phyloP scores from a whole-genome alignment of 2,888 invertebrate genomes.

The Idaea biselata region DNA sequence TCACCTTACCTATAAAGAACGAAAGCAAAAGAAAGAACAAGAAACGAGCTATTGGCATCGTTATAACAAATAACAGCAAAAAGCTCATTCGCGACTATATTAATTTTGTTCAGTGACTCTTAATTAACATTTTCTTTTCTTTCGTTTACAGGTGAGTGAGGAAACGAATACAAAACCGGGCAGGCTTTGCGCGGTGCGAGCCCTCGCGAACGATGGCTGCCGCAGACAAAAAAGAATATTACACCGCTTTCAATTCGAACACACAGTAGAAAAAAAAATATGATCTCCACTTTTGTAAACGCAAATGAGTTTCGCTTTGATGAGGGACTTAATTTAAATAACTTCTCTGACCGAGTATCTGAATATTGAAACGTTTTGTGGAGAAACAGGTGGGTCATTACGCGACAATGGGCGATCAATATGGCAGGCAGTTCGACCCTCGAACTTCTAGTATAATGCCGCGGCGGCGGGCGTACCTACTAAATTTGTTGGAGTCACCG shows the following conservation, averaged over 20 bases:
- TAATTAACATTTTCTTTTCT: conserved; percentile 80
- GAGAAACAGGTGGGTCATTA: conserved; percentile 42
- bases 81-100: conserved; percentile 69
- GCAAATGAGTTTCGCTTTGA: conserved; percentile 75
- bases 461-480: conserved; percentile 9
- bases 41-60: conserved; percentile 47
- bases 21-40: conserved; percentile 38
- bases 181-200: conserved; percentile 59
- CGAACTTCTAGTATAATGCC: background rate
- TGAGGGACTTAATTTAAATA: conserved; percentile 67
- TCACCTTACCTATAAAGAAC: background rate
- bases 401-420: conserved; percentile 35
- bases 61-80: conserved; percentile 66
- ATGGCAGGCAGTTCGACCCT: background rate
- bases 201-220: conserved; percentile 41
- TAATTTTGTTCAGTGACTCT: conserved; percentile 76
- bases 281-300: conserved; percentile 75
- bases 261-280: conserved; percentile 70
- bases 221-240: conserved; percentile 72
- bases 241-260: conserved; percentile 74
- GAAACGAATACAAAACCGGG: conserved; percentile 66
- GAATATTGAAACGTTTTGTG: conserved; percentile 34
- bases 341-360: conserved; percentile 46
- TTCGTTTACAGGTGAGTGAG: conserved; percentile 79
- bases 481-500: conserved; percentile 22